Evolutionary conservation across 2,797 vertebrate species (phyloP).

Genomic region (Zenarchopterus dispar): DNA sequence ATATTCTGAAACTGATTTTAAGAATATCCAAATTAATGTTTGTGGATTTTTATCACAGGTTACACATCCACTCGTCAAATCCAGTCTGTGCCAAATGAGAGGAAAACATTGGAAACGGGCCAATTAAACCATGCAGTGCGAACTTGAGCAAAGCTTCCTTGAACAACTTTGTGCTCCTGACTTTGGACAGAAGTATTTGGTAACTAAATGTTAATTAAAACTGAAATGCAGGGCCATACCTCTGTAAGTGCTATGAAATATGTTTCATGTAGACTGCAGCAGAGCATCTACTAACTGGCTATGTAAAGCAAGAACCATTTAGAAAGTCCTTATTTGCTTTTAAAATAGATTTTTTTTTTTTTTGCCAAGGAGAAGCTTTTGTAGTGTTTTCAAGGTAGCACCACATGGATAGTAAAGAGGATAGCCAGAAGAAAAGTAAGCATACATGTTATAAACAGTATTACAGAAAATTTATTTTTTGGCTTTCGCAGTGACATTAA

Average conservation of each 20-base stretch:
- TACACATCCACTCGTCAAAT: too few relatives aligned
- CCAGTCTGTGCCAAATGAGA: too few relatives aligned
- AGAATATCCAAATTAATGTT: too few relatives aligned
- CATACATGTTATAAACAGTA: conserved; percentile 33
- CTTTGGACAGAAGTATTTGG: too few relatives aligned
- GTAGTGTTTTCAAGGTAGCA: conserved; percentile 36
- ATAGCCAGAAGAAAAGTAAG: conserved; percentile 33
- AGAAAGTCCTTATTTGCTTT: conserved; percentile 19
- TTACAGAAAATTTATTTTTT: conserved; percentile 16
- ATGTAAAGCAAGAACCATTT: conserved; percentile 19
- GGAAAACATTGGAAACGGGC: too few relatives aligned
- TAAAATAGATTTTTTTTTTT: conserved; percentile 45
- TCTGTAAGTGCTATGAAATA: conserved; percentile 14
- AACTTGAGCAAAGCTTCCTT: too few relatives aligned
- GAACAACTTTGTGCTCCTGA: too few relatives aligned
- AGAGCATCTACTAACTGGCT: conserved; percentile 4
- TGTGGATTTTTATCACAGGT: too few relatives aligned
- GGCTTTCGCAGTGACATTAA: not conserved
- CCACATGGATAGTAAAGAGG: conserved; percentile 34
- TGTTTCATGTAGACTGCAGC: conserved; percentile 4
- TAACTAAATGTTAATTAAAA: not conserved
- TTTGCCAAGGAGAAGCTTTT: conserved; percentile 22
- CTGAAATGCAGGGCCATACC: not conserved
- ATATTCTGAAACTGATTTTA: too few relatives aligned
- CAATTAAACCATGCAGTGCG: too few relatives aligned